A percentile compares a stretch with the other conserved stretches of the same genome.
Conservation (phyloP, 2,888 invertebrate species). For the Metacarcinus magister region DNA sequence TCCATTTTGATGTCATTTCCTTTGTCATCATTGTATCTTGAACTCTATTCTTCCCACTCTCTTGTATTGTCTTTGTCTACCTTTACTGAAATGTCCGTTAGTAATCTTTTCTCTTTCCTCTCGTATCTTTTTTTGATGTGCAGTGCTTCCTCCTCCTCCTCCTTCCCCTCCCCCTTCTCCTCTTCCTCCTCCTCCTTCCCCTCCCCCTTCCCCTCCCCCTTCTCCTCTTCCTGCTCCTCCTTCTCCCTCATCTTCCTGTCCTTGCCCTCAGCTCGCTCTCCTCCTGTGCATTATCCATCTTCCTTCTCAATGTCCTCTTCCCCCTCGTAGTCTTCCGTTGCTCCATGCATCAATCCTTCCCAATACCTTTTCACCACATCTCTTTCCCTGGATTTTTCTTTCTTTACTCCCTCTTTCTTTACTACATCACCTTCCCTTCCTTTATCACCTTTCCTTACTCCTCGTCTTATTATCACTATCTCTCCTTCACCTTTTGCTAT, state of each 20-base stretch:
- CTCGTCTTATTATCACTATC: neutral
- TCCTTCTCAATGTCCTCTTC: neutral
- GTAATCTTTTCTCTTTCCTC: neutral
- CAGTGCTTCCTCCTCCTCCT: neutral
- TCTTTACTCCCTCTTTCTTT: neutral
- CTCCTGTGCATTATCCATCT: constrained; percentile 28
- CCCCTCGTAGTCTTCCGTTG: neutral
- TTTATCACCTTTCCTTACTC: neutral
- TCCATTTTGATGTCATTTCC: neutral
- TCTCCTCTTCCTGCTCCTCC: neutral
- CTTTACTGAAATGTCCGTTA: neutral
- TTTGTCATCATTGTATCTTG: neutral
- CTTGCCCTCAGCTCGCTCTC: neutral
- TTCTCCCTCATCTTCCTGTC: neutral
- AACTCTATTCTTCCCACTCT: neutral
- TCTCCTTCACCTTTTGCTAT: neutral
- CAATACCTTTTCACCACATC: neutral
- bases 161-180: too few relatives aligned
- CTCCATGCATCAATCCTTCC: constrained; percentile 30
- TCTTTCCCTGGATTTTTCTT: neutral
- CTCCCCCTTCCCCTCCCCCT: too few relatives aligned
- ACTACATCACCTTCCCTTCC: neutral
- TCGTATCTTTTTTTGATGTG: neutral
- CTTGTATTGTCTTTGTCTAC: neutral
- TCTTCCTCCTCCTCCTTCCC: too few relatives aligned